These are phyloP conservation scores for Melangyna quadrimaculata DNA, from an alignment of 2,888 invertebrate genomes.

Conservation along the genomic window DNA sequence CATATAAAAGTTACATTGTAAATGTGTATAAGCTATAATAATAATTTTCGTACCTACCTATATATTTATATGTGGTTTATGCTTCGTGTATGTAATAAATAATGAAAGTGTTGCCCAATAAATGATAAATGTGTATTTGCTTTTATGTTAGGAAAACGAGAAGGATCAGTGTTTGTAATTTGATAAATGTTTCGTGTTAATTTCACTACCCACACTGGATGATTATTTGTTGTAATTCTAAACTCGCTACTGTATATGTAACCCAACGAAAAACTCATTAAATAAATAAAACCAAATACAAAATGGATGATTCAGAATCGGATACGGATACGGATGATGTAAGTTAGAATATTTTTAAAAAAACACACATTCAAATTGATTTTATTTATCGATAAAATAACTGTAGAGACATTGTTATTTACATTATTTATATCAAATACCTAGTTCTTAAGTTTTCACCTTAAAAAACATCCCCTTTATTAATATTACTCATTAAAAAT, in stretches of 20 bases:
- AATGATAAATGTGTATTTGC: slow-evolving; percentile 45
- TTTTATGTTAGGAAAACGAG: slow-evolving; percentile 49
- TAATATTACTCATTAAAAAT: too few relatives aligned
- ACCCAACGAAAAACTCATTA: slow-evolving; percentile 13
- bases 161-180: slow-evolving; percentile 47
- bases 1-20: slow-evolving; percentile 5
- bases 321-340: slow-evolving; percentile 60
- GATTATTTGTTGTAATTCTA: slow-evolving; percentile 27
- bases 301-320: slow-evolving; percentile 52
- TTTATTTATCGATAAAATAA: background rate
- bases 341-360: slow-evolving; percentile 44
- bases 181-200: slow-evolving; percentile 42
- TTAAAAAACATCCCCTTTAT: background rate
- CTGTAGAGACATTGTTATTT: background rate
- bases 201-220: slow-evolving; percentile 36
- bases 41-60: background rate
- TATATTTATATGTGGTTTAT: too few relatives aligned
- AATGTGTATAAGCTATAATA: background rate
- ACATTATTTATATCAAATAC: background rate
- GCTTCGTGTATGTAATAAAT: slow-evolving; percentile 22
- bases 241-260: slow-evolving; percentile 42
- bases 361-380: background rate
- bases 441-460: background rate
- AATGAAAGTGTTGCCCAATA: slow-evolving; percentile 26
- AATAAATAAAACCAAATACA: slow-evolving; percentile 1